phyloP scores from a whole-genome alignment of 2,888 invertebrate species.

The Leptinotarsa rubiginosa region DNA sequence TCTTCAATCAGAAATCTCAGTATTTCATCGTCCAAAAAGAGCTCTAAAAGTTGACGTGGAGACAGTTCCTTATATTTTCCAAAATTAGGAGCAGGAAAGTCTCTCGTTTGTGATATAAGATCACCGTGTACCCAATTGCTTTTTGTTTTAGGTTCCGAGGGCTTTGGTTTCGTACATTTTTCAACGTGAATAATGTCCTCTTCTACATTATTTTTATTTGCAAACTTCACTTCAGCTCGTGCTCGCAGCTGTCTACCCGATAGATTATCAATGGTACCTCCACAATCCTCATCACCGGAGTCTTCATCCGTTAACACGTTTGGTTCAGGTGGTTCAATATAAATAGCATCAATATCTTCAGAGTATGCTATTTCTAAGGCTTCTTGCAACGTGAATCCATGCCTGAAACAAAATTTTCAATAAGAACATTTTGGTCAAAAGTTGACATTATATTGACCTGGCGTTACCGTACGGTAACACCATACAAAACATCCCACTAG shows the following conservation, averaged over 20 bases:
- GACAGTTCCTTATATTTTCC: neutral
- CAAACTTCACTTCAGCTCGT: neutral
- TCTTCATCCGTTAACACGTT: neutral
- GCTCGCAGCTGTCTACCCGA: no score
- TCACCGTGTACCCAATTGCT: neutral
- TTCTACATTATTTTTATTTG: neutral
- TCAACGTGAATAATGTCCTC: neutral
- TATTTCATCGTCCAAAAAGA: no score
- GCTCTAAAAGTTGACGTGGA: no score
- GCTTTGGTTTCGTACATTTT: neutral
- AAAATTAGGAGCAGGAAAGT: neutral
- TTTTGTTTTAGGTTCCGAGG: neutral
- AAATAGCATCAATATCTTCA: neutral
- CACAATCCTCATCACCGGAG: no score
- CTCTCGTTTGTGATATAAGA: constrained; percentile 1
- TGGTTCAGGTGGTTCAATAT: neutral
- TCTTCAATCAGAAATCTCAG: no score
- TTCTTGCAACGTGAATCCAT: neutral
- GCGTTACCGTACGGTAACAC: no score
- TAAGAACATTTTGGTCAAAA: no score
- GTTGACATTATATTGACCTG: no score
- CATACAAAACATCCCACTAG: no score
- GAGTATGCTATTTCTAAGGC: neutral
- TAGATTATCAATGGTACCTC: no score
- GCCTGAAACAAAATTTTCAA: no score